phyloP scores from a whole-genome alignment of 2,888 invertebrate species.

The Nowickia ferox region DNA sequence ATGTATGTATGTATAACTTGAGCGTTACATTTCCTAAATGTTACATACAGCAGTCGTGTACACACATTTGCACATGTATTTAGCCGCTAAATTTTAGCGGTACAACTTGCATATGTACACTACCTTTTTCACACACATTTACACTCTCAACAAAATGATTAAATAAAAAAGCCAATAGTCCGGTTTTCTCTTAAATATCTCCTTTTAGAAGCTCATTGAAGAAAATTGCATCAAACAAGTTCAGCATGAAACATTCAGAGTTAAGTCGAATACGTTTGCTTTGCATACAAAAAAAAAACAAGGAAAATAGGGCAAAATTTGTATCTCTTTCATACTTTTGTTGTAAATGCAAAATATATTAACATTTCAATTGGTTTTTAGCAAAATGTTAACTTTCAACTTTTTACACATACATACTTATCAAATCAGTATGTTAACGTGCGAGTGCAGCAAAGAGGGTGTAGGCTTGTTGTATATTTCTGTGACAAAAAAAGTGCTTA shows the following conservation, averaged over 20 bases:
- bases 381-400: no score
- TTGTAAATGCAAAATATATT: no score
- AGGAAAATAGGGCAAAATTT: no score
- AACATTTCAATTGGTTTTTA: no score
- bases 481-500: no score
- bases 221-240: background rate
- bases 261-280: background rate
- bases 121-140: background rate
- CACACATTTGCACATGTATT: background rate
- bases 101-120: background rate
- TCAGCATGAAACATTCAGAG: background rate
- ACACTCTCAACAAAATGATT: background rate
- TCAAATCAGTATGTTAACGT: no score
- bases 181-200: conserved; percentile 42
- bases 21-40: conserved; percentile 51
- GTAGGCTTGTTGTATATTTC: no score
- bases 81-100: no score
- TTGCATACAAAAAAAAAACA: background rate
- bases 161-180: conserved; percentile 28
- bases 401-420: no score
- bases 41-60: background rate
- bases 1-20: background rate
- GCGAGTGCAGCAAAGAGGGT: no score
- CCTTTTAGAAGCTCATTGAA: background rate
- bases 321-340: no score